Percentiles rank a stretch among this genome's conserved stretches.
Evolutionary conservation across 2,888 invertebrate species (phyloP).

Genomic region (Elmis aenea): DNA sequence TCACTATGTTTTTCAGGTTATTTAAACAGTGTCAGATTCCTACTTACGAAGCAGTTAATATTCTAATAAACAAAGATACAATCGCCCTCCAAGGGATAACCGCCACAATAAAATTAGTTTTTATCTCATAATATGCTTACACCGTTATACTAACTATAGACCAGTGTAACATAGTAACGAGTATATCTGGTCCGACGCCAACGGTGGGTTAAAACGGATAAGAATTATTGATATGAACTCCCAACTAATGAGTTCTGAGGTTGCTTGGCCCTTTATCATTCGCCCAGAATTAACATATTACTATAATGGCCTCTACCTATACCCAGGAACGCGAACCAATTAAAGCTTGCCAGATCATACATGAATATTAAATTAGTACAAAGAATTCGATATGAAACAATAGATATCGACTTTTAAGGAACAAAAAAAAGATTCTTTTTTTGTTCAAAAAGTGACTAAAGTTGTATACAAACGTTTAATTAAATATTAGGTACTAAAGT

Average conservation of each 20-base stretch:
- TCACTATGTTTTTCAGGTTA: too few species aligned
- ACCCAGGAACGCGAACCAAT: background rate
- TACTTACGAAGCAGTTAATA: conserved; percentile 8
- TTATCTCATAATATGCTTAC: conserved; percentile 19
- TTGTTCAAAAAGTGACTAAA: too few species aligned
- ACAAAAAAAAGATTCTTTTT: too few species aligned
- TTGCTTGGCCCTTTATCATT: conserved; percentile 16
- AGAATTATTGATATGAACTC: conserved; percentile 23
- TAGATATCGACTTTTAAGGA: too few species aligned
- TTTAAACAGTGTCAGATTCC: too few species aligned
- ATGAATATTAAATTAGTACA: too few species aligned
- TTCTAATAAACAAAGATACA: conserved; percentile 17
- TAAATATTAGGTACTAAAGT: too few species aligned
- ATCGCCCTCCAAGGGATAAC: conserved; percentile 14
- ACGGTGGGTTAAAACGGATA: conserved; percentile 16
- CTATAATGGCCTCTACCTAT: background rate
- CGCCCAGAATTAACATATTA: conserved; percentile 16
- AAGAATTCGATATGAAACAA: too few species aligned
- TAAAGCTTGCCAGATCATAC: too few species aligned
- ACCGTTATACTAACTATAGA: too few species aligned
- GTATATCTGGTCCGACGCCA: conserved; percentile 16
- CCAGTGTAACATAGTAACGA: conserved; percentile 8
- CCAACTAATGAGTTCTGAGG: conserved; percentile 23
- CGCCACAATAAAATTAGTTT: conserved; percentile 23
- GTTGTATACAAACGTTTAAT: too few species aligned